A percentile compares a stretch with the other conserved stretches of the same genome.
phyloP scores from a whole-genome alignment of 2,113 vertebrate genomes.

The Hypanus sabinus region DNA sequence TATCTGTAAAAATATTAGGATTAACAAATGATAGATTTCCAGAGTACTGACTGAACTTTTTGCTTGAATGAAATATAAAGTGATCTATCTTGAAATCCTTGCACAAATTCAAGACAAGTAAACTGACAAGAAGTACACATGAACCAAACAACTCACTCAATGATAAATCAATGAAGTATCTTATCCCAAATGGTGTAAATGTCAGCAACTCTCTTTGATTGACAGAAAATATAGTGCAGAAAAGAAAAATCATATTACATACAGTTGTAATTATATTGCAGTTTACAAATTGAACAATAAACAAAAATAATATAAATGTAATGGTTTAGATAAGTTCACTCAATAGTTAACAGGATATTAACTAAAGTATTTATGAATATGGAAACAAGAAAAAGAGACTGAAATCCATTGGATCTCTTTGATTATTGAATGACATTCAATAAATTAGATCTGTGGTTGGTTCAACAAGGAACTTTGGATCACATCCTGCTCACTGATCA shows the following conservation, averaged over 20 bases:
- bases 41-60: background rate
- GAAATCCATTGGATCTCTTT: background rate
- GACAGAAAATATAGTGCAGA: background rate
- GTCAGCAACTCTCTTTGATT: background rate
- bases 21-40: background rate
- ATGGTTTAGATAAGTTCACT: background rate
- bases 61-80: background rate
- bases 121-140: background rate
- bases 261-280: background rate
- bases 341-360: background rate
- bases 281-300: background rate
- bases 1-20: background rate
- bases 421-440: background rate
- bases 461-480: too few relatives aligned
- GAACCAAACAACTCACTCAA: background rate
- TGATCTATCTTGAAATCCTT: background rate
- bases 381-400: background rate
- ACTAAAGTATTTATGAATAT: background rate
- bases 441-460: too few relatives aligned
- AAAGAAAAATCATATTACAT: background rate
- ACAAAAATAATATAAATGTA: background rate
- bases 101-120: background rate
- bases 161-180: background rate
- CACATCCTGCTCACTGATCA: too few relatives aligned
- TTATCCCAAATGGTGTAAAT: background rate